These are phyloP conservation scores for Acropora yongei DNA, from an alignment of 64 coral and sea anemone species.

Conservation along the genomic window DNA sequence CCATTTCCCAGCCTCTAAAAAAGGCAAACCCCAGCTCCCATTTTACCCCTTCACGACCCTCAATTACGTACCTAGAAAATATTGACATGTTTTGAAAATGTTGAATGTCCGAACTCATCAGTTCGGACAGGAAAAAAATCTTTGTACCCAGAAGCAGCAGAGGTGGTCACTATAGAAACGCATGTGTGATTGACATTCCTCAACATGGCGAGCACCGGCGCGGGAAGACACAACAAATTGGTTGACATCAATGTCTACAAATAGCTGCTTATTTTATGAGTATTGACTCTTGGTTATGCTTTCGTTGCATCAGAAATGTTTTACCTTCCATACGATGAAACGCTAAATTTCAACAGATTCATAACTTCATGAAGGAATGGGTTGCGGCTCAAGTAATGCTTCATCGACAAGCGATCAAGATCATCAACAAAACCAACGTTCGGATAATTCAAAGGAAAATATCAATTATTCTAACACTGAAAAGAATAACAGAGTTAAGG, in stretches of 20 bases:
- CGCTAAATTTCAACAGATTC: neutral
- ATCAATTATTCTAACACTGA: neutral
- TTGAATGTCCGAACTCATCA: too few species aligned
- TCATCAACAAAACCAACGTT: neutral
- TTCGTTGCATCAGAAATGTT: neutral
- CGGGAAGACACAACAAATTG: neutral
- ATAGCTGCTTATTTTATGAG: neutral
- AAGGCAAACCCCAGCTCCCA: too few species aligned
- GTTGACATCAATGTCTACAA: neutral
- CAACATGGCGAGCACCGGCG: neutral
- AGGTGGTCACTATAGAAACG: conserved; percentile 30
- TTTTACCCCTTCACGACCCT: too few species aligned
- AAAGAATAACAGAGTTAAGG: neutral
- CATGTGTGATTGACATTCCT: conserved; percentile 1
- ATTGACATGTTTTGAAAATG: too few species aligned
- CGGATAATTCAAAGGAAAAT: neutral
- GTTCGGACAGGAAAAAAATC: too few species aligned
- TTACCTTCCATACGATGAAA: neutral
- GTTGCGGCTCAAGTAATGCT: conserved; percentile 33
- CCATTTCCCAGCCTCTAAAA: too few species aligned
- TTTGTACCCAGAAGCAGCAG: too few species aligned
- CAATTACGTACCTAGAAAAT: too few species aligned
- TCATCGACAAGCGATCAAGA: neutral
- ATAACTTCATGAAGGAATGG: neutral
- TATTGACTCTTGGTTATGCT: neutral